Percentiles rank a stretch among this genome's conserved stretches.
Evolutionary conservation across 2,888 invertebrate species (phyloP).

Genomic region (Acanthoscelides obtectus): DNA sequence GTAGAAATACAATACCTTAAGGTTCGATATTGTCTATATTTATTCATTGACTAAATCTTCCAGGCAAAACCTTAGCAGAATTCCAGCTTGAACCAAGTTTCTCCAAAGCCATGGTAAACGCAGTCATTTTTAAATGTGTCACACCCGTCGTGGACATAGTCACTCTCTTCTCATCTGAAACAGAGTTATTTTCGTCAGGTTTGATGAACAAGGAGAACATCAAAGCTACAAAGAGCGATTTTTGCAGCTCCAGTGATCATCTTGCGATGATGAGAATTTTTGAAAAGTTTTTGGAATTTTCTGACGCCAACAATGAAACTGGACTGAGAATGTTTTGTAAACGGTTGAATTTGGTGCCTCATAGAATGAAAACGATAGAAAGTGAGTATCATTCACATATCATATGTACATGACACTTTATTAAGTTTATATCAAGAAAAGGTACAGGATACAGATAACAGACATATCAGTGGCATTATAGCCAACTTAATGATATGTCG

Average conservation of each 20-base stretch:
- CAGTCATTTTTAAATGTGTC: slow-evolving; percentile 54
- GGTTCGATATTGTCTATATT: too few relatives aligned
- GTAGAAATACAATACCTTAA: too few relatives aligned
- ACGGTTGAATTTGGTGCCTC: slow-evolving; percentile 46
- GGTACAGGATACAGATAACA: too few relatives aligned
- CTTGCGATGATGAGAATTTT: slow-evolving; percentile 55
- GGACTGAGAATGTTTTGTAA: slow-evolving; percentile 47
- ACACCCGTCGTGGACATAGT: slow-evolving; percentile 50
- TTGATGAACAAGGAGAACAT: slow-evolving; percentile 50
- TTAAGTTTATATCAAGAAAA: too few relatives aligned
- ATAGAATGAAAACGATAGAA: slow-evolving; percentile 51
- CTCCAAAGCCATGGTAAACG: slow-evolving; percentile 56
- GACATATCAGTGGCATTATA: too few relatives aligned
- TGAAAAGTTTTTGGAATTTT: slow-evolving; percentile 49
- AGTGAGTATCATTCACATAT: slow-evolving; percentile 44
- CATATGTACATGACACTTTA: too few relatives aligned
- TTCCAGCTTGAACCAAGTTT: slow-evolving; percentile 60
- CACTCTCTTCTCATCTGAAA: slow-evolving; percentile 49
- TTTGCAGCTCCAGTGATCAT: slow-evolving; percentile 59
- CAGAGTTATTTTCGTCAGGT: slow-evolving; percentile 52
- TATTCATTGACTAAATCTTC: neutral
- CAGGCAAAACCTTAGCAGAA: slow-evolving; percentile 34
- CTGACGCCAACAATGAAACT: slow-evolving; percentile 32
- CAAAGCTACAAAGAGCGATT: slow-evolving; percentile 51
- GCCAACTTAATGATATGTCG: too few relatives aligned